phyloP scores from a whole-genome alignment of 2,797 vertebrate species.

The Coccyzus lansbergi region DNA sequence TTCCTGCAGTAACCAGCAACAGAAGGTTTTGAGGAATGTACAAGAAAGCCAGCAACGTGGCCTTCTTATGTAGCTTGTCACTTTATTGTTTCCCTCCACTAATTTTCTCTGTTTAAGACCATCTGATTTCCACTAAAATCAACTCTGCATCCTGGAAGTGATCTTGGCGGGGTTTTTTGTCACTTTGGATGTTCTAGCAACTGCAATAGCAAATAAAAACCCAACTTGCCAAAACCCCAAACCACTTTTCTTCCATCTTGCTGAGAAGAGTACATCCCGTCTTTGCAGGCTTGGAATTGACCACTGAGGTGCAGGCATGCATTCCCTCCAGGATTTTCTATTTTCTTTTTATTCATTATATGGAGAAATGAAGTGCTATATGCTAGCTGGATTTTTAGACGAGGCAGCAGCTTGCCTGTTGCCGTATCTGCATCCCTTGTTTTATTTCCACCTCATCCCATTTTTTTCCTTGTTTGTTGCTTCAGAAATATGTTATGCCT shows the following conservation, averaged over 20 bases:
- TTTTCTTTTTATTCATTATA: accelerated
- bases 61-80: background rate
- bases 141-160: background rate
- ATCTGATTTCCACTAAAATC: background rate
- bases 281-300: background rate
- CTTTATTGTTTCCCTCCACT: background rate
- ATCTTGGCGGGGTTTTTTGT: background rate
- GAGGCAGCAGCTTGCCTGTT: background rate
- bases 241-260: accelerated
- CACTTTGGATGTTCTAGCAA: background rate
- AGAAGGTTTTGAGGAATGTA: background rate
- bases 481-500: background rate
- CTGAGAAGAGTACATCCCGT: background rate
- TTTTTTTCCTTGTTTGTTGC: background rate
- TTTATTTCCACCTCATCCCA: background rate
- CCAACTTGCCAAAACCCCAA: background rate
- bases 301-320: background rate
- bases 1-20: background rate
- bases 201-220: background rate
- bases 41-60: accelerated
- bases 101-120: background rate
- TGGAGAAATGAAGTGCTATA: background rate
- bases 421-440: background rate
- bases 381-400: background rate
- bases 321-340: background rate